Evolutionary conservation across 1,140 invertebrate genomes (phyloP), one percentile per base, ranked within the genome.

Genomic region (Diorhabda carinulata): DNA sequence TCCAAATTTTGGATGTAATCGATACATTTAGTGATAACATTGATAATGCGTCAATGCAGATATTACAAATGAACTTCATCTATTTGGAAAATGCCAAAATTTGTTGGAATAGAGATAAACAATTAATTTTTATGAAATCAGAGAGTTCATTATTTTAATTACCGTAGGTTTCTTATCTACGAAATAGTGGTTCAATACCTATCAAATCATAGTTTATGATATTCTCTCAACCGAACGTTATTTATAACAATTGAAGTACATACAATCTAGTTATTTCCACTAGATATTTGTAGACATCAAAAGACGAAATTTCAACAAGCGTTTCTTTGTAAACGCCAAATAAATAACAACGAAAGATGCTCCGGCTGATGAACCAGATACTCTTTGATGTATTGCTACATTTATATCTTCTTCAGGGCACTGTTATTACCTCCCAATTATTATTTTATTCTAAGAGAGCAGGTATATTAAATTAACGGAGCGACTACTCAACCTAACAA

Each of bases 371-470:
- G 42, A 69, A 69, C 61, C 57, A 58, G 44, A 65, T 45, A 43
- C 47, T 64, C 69, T 57, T 65, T 70, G 69, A 70, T 70, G 64
- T 62, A 43, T 43, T 62, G 43, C 43, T 43, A 41, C 61, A 62
- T 62, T 62, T 62, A 62, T 62, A 62, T 47, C 61, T 10, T 43
- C 61, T 47, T 43, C 61, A 42, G 43, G 43, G 61, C 42, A 43
- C 61, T 6, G 61, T 62, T 62, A 62, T 62, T 62, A 52, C 41
- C 7, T 43, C 42, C 58, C 61, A 62, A 62, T 62, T 62, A 62
- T 62, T 44, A 62, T 43, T 62, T 62, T 43, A 62, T 62, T 62
- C 43, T 52, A 4, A 52, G n/a, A 52, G 47, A 52, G 47, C 47
- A 52, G 47, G 47, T 52, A 52, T 52, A 52, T 52, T 52, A 52